Conservation (phyloP, 2,797 vertebrate genomes). For the Schizopygopsis malacanthus region DNA sequence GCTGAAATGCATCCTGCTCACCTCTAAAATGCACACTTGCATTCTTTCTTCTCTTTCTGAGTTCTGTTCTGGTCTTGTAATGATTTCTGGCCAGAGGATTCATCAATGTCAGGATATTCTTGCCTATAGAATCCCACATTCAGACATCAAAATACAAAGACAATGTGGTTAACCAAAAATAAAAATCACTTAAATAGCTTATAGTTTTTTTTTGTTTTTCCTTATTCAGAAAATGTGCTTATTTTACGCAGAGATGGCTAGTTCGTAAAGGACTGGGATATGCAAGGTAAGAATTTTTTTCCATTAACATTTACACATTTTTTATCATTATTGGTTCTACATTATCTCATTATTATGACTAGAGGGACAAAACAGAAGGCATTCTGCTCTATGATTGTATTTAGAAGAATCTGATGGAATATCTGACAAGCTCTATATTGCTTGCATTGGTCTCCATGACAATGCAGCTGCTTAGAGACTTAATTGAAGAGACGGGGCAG, state of each 20-base stretch:
- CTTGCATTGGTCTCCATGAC: constrained; percentile 51
- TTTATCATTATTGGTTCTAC: not conserved
- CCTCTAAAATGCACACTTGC: not conserved
- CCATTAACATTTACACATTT: not conserved
- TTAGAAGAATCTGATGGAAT: constrained; percentile 28
- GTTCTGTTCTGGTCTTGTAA: not conserved
- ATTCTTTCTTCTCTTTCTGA: not conserved
- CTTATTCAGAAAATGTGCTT: not conserved
- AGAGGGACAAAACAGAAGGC: constrained; percentile 1
- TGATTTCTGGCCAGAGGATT: not conserved
- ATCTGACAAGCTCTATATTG: constrained; percentile 33
- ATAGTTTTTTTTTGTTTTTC: not conserved
- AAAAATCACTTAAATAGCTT: not conserved
- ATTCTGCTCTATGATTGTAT: not conserved
- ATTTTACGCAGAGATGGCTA: not conserved
- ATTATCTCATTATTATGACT: not conserved
- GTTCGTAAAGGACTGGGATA: not conserved
- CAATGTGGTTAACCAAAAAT: not conserved
- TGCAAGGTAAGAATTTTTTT: not conserved
- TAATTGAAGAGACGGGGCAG: constrained; percentile 40
- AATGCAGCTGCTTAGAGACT: constrained; percentile 47
- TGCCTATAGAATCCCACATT: not conserved
- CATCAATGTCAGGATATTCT: not conserved
- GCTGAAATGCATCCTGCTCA: constrained; percentile 10
- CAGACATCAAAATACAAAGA: not conserved